These are phyloP conservation scores for Danio tinwini DNA, from an alignment of 2,797 vertebrate species.

Conservation along the genomic window DNA sequence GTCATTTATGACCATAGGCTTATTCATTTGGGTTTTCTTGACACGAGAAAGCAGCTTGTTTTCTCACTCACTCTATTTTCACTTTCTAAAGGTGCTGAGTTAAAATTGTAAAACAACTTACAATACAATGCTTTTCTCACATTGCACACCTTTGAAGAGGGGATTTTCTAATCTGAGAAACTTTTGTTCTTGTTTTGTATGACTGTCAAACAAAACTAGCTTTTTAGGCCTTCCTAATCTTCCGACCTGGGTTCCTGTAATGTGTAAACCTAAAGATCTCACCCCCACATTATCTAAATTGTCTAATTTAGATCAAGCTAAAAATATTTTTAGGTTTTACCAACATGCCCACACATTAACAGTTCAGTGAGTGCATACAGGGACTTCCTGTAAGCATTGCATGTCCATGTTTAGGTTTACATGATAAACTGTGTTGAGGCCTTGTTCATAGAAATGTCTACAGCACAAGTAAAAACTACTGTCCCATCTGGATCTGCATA, in stretches of 20 bases:
- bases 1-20: conserved; percentile 25
- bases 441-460: background rate
- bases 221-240: background rate
- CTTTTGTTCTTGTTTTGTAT: conserved; percentile 70
- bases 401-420: background rate
- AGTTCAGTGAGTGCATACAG: conserved; percentile 29
- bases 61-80: conserved; percentile 56
- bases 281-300: conserved; percentile 13
- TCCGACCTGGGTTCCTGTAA: background rate
- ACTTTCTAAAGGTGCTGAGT: conserved; percentile 57
- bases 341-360: conserved; percentile 20
- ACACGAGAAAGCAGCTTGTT: conserved; percentile 49
- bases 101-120: conserved; percentile 58
- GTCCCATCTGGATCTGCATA: too few relatives aligned
- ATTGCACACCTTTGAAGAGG: conserved; percentile 65
- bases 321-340: background rate
- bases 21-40: background rate
- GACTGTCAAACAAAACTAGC: conserved; percentile 60
- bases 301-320: conserved; percentile 3
- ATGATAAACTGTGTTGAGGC: background rate
- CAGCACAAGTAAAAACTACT: background rate
- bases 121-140: conserved; percentile 62
- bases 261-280: conserved; percentile 7
- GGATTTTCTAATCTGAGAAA: conserved; percentile 76
- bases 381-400: conserved; percentile 32